Percentiles rank a stretch among this genome's conserved stretches.
These are phyloP conservation scores for Limenitis camilla DNA, from an alignment of 2,888 invertebrate species.

Conservation along the genomic window DNA sequence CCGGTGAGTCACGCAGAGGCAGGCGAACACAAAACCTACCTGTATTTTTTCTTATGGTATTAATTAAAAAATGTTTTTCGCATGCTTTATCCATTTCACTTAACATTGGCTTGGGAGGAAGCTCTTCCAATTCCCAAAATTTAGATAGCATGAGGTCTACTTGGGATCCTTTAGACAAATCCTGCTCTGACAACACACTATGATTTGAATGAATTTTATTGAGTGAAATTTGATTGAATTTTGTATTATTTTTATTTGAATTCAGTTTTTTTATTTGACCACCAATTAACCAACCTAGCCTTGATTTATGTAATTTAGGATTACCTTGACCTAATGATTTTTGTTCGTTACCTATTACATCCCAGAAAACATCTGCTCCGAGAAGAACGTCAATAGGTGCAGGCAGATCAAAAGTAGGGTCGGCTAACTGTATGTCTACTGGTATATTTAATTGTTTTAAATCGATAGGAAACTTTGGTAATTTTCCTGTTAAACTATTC, in stretches of 20 bases:
- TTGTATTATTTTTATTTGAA: no score
- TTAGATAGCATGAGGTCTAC: background rate
- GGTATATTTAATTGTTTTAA: constrained; percentile 15
- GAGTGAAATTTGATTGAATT: no score
- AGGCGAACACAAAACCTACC: constrained; percentile 1
- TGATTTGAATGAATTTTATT: background rate
- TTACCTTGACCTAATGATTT: background rate
- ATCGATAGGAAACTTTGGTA: constrained; percentile 13
- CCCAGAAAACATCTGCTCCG: constrained; percentile 26
- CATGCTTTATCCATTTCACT: background rate
- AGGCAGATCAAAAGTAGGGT: constrained; percentile 20
- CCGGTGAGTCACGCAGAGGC: constrained; percentile 1
- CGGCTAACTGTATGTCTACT: constrained; percentile 20
- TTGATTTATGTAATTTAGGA: background rate
- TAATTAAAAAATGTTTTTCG: background rate
- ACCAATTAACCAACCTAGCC: constrained; percentile 3
- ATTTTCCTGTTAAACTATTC: constrained; percentile 16
- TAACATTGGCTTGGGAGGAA: background rate
- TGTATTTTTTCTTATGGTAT: background rate
- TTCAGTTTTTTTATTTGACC: background rate
- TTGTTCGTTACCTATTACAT: constrained; percentile 7
- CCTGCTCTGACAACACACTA: background rate
- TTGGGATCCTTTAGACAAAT: background rate
- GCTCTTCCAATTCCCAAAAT: background rate
- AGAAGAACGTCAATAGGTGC: constrained; percentile 20